Evolutionary conservation across 2,888 invertebrate genomes (phyloP).

Genomic region (Hofmannophila pseudospretella): DNA sequence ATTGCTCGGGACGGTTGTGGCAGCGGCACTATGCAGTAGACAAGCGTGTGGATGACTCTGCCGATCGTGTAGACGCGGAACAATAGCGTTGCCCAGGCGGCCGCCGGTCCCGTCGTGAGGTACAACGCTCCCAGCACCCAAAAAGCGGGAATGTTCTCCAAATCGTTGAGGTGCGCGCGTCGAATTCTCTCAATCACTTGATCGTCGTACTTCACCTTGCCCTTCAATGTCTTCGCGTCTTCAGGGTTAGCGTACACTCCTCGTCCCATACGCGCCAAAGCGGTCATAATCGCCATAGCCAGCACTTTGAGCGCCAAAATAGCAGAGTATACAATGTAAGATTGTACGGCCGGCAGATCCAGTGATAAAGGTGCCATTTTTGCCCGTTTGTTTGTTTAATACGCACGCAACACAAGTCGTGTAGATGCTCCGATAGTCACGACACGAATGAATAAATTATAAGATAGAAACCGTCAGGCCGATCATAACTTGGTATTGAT

Average conservation of each 20-base stretch:
- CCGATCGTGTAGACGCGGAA: conserved; percentile 74
- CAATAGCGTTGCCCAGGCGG: conserved; percentile 47
- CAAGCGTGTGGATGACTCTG: conserved; percentile 80
- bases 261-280: conserved; percentile 30
- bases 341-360: conserved; percentile 41
- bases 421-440: background rate
- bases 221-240: conserved; percentile 40
- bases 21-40: conserved; percentile 79
- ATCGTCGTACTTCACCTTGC: conserved; percentile 56
- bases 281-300: conserved; percentile 37
- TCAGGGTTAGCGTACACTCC: conserved; percentile 55
- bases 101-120: conserved; percentile 75
- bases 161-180: conserved; percentile 82
- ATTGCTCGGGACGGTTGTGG: conserved; percentile 75
- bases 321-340: conserved; percentile 55
- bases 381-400: conserved; percentile 4
- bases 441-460: conserved; percentile 5
- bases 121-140: conserved; percentile 79
- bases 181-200: conserved; percentile 50
- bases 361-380: conserved; percentile 41
- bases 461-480: background rate
- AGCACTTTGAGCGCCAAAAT: conserved; percentile 54
- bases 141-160: conserved; percentile 84
- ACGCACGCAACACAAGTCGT: background rate
- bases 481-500: background rate